Percentiles rank a stretch among this genome's conserved stretches.
Evolutionary conservation across 2,113 vertebrate genomes (phyloP).

Genomic region (Tachysurus fulvidraco): DNA sequence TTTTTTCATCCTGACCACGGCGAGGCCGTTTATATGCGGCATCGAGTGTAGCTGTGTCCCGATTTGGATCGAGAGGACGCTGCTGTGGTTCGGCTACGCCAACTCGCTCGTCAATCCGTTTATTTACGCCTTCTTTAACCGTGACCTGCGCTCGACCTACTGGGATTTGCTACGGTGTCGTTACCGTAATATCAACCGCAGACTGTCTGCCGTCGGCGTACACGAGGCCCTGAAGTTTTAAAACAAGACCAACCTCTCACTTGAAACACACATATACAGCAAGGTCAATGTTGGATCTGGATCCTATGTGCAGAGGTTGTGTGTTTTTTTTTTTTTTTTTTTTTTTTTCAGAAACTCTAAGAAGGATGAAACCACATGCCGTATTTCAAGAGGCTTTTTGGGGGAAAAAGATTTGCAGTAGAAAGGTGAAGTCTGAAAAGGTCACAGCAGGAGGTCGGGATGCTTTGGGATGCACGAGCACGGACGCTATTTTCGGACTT

Average conservation of each 20-base stretch:
- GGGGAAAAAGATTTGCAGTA: background rate
- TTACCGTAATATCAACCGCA: constrained; percentile 79
- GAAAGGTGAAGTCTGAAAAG: constrained; percentile 14
- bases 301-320: background rate
- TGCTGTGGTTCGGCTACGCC: constrained; percentile 79
- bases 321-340: background rate
- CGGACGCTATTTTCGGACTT: background rate
- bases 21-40: constrained; percentile 78
- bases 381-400: background rate
- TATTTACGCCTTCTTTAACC: constrained; percentile 81
- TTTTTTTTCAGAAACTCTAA: background rate
- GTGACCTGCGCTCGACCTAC: constrained; percentile 78
- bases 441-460: background rate
- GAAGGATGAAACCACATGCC: background rate
- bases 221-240: constrained; percentile 76
- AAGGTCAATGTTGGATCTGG: background rate
- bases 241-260: background rate
- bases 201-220: constrained; percentile 78
- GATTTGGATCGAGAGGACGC: constrained; percentile 77
- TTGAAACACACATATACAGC: too few relatives aligned
- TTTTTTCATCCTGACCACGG: constrained; percentile 78
- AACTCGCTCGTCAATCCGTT: constrained; percentile 82
- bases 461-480: background rate
- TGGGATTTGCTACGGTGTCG: constrained; percentile 77
- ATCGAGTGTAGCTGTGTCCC: constrained; percentile 80